phyloP scores from a whole-genome alignment of 2,113 vertebrate genomes.

The Chrysemys picta region DNA sequence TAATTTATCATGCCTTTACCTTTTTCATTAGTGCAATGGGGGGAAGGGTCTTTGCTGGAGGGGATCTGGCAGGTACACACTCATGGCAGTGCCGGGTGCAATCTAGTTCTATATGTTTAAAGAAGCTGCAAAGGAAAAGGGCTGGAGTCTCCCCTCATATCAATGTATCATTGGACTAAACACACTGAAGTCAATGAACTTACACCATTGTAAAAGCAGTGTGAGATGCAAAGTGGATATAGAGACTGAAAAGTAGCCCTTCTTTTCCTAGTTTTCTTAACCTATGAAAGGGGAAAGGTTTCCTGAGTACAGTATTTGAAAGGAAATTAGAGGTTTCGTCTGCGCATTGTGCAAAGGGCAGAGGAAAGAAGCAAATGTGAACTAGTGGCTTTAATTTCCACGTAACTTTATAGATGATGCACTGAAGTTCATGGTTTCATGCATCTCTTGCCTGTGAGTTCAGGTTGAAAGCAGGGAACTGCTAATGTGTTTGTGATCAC shows the following conservation, averaged over 20 bases:
- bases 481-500: not conserved
- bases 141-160: not conserved
- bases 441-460: not conserved
- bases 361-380: not conserved
- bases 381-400: not conserved
- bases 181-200: not conserved
- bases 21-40: not conserved
- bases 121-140: not conserved
- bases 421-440: not conserved
- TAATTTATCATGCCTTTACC: not conserved
- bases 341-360: not conserved
- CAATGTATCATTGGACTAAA: not conserved
- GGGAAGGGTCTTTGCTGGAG: not conserved
- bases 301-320: not conserved
- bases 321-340: not conserved
- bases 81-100: rapidly evolving
- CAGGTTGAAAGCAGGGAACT: not conserved
- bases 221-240: not conserved
- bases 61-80: not conserved
- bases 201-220: not conserved
- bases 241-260: not conserved
- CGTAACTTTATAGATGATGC: not conserved
- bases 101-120: not conserved
- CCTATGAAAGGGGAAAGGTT: not conserved
- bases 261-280: not conserved